Evolutionary conservation across 2,888 invertebrate genomes (phyloP), one percentile per base, ranked within the genome.

Genomic region (Drosophila fulvimacula): DNA sequence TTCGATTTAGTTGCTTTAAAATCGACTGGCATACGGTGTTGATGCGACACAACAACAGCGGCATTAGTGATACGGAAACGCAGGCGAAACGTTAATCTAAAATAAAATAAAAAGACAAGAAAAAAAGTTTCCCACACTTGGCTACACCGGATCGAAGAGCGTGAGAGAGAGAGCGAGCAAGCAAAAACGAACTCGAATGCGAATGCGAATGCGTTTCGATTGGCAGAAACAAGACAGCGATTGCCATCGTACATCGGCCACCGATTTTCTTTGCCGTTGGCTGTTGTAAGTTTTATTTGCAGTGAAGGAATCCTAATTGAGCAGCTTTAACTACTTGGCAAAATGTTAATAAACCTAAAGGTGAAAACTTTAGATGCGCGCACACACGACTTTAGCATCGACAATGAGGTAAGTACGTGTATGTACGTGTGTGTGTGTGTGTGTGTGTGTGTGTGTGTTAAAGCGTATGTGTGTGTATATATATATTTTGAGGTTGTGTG

Each of bases 331-430:
- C 27, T 30, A 7, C 27, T 30, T 62, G 68, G 49, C 42, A 91
- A 91, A 90, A 92, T 91, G 91, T 89, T 92, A 88, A 96, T 97
- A 93, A 95, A 96, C 87, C 94, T 98, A 87, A 97, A 96, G 81
- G 96, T 98, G 83, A 97, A 97, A 93, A 98, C 97, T 70, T 94
- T 98, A 91, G 97, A 98, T 94, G 96, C 97, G 39, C 95, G 95
- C 91, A 97, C 97, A 93, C 97, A 97, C 92, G 93, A 94, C 51
- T 97, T 97, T 92, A 94, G 94, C 57, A 95, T 97, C 64, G 96
- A 96, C 72, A 96, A 97, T 94, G 96, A 96, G 93, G 97, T 97
- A 94, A 96, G 96, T 94, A 68, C 58, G 57, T 59, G 49, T 53
- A 2, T 19, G 11, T 5, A 13, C 51, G 32, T 42, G 15, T 9